A percentile compares a stretch with the other conserved stretches of the same genome.
Conservation (phyloP, 2,113 vertebrate species). For the Amia ocellicauda region DNA sequence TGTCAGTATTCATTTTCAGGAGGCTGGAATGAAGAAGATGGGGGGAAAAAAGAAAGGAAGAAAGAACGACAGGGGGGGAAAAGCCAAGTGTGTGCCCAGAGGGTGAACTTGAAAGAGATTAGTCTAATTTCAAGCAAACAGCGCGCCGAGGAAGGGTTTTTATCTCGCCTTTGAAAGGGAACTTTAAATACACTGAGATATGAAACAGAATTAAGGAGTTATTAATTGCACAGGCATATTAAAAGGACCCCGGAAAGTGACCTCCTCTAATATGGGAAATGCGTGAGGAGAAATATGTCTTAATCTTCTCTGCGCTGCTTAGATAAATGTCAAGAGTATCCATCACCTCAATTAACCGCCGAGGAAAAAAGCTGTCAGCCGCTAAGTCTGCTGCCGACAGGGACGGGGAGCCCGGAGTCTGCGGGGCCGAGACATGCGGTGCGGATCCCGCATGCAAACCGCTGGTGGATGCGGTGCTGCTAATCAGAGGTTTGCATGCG, state of each 20-base stretch:
- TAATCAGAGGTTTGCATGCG: too few species aligned
- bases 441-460: slow-evolving; percentile 57
- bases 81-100: slow-evolving; percentile 29
- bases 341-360: slow-evolving; percentile 82
- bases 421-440: slow-evolving; percentile 52
- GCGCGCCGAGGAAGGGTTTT: slow-evolving; percentile 54
- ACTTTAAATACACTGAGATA: slow-evolving; percentile 64
- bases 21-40: slow-evolving; percentile 26
- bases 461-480: slow-evolving; percentile 67
- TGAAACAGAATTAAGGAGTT: slow-evolving; percentile 62
- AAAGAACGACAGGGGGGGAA: too few species aligned
- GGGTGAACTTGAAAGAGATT: slow-evolving; percentile 64
- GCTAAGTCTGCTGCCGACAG: slow-evolving; percentile 71
- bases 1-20: slow-evolving; percentile 66
- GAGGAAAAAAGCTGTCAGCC: slow-evolving; percentile 69
- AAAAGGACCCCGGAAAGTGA: slow-evolving; percentile 75
- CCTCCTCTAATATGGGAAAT: slow-evolving; percentile 70
- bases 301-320: slow-evolving; percentile 68
- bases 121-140: slow-evolving; percentile 59
- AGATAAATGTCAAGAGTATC: slow-evolving; percentile 82
- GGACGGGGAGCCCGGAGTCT: slow-evolving; percentile 60
- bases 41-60: slow-evolving; percentile 16
- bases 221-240: slow-evolving; percentile 77
- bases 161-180: slow-evolving; percentile 64
- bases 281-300: slow-evolving; percentile 64